Evolutionary conservation across 1,140 invertebrate species (phyloP).

Genomic region (Panagrolaimus sp.): DNA sequence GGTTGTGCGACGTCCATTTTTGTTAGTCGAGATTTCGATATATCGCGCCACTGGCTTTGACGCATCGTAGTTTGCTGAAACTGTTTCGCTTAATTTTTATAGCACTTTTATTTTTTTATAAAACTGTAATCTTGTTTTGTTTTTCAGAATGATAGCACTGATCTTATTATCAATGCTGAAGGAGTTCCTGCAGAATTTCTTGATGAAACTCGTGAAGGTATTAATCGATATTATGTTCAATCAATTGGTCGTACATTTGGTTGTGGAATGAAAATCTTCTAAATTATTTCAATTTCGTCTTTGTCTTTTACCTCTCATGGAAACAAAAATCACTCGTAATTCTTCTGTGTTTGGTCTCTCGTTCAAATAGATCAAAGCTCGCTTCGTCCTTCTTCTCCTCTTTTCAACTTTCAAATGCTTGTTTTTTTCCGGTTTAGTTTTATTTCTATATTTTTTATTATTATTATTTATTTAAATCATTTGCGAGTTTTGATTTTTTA

Average conservation of each 20-base stretch:
- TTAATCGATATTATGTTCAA: slow-evolving; percentile 62
- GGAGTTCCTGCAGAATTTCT: slow-evolving; percentile 37
- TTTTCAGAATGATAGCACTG: slow-evolving; percentile 51
- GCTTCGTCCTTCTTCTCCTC: background rate
- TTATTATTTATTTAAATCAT: background rate
- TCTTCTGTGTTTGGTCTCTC: background rate
- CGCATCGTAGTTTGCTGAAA: too few relatives aligned
- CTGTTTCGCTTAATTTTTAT: too few relatives aligned
- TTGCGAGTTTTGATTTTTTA: too few relatives aligned
- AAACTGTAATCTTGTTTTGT: slow-evolving; percentile 24
- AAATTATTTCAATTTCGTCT: too few relatives aligned
- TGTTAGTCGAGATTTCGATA: too few relatives aligned
- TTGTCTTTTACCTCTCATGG: background rate
- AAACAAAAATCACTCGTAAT: background rate
- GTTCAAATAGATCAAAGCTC: background rate
- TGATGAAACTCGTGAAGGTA: slow-evolving; percentile 59
- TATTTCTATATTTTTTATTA: background rate
- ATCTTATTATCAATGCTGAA: slow-evolving; percentile 36
- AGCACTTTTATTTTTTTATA: too few relatives aligned
- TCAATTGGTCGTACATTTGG: slow-evolving; percentile 62
- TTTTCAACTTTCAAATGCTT: background rate
- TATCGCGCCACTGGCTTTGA: too few relatives aligned
- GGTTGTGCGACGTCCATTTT: too few relatives aligned
- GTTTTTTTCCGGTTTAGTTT: background rate
- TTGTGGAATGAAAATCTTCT: slow-evolving; percentile 57